These are phyloP conservation scores for Lates calcarifer DNA, from an alignment of 2,113 vertebrate species.

Conservation along the genomic window DNA sequence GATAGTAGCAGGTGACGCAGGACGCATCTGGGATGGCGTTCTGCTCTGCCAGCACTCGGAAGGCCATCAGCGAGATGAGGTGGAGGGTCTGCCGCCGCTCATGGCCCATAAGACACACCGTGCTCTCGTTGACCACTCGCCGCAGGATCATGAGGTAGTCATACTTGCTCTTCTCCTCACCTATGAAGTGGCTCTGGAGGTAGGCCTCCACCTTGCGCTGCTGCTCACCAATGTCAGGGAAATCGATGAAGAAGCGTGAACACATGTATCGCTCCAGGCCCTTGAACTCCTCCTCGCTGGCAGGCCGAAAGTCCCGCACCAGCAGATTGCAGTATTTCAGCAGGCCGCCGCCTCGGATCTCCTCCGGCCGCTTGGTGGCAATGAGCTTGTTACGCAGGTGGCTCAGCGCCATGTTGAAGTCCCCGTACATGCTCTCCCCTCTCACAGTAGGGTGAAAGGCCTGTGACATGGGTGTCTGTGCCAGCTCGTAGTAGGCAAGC, in stretches of 20 bases:
- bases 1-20: constrained; percentile 98
- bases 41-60: constrained; percentile 94
- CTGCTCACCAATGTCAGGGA: constrained; percentile 96
- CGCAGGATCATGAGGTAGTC: constrained; percentile 97
- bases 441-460: constrained; percentile 90
- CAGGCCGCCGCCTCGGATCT: constrained; percentile 96
- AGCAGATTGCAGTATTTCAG: constrained; percentile 98
- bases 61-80: constrained; percentile 93
- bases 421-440: constrained; percentile 95
- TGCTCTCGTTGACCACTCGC: constrained; percentile 96
- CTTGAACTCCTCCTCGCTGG: constrained; percentile 92
- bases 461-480: constrained; percentile 87
- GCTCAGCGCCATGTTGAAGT: constrained; percentile 90
- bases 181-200: constrained; percentile 97
- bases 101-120: constrained; percentile 98
- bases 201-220: constrained; percentile 96
- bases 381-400: constrained; percentile 95
- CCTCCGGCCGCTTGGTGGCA: constrained; percentile 96
- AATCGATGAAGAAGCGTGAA: constrained; percentile 99
- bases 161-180: constrained; percentile 96
- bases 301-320: constrained; percentile 92
- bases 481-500: constrained; percentile 90
- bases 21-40: constrained; percentile 94
- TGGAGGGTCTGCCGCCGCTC: constrained; percentile 96
- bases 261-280: constrained; percentile 98